Evolutionary conservation across 1,140 invertebrate genomes (phyloP).

Genomic region (Caenorhabditis tropicalis): DNA sequence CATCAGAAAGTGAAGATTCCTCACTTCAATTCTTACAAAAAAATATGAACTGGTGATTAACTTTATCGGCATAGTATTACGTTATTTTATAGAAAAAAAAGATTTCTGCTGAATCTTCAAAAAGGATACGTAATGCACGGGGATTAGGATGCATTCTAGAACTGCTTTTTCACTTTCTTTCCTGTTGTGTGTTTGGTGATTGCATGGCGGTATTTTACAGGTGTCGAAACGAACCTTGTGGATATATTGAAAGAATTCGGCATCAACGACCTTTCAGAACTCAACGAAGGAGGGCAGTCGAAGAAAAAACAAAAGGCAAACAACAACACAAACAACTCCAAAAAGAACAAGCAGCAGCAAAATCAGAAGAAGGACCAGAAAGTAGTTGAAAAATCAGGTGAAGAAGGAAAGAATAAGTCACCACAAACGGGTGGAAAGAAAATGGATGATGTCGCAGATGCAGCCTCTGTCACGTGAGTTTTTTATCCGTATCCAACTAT

Average conservation of each 20-base stretch:
- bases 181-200: slow-evolving; percentile 3
- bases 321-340: background rate
- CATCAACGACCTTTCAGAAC: slow-evolving; percentile 18
- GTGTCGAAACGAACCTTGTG: background rate
- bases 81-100: too few relatives aligned
- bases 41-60: too few relatives aligned
- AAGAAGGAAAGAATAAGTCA: background rate
- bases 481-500: background rate
- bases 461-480: slow-evolving; percentile 16
- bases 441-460: background rate
- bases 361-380: background rate
- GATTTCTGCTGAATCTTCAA: too few relatives aligned
- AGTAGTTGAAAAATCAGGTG: background rate
- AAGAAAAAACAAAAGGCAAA: background rate
- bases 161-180: background rate
- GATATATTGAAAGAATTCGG: slow-evolving; percentile 14
- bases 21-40: too few relatives aligned
- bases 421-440: background rate
- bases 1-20: too few relatives aligned
- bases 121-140: too few relatives aligned
- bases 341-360: slow-evolving; percentile 15
- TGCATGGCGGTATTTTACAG: slow-evolving; percentile 22
- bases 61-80: too few relatives aligned
- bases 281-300: background rate
- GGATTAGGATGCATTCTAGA: too few relatives aligned